A percentile compares a stretch with the other conserved stretches of the same genome.
phyloP scores from a whole-genome alignment of 2,888 invertebrate genomes.

The Scrobipalpa atriplicella region DNA sequence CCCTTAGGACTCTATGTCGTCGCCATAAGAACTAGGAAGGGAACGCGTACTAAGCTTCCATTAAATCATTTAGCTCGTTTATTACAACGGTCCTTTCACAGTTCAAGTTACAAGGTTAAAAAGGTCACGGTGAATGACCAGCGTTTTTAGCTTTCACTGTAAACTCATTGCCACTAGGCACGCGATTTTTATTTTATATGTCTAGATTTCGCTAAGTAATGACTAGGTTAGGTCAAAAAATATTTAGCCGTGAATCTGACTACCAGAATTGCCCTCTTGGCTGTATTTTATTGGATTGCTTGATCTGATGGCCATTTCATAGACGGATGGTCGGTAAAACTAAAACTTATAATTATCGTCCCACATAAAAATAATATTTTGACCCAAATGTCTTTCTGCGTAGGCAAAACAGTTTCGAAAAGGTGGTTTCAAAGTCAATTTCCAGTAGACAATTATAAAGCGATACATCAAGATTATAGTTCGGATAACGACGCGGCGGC shows the following conservation, averaged over 20 bases:
- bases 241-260: constrained; percentile 39
- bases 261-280: constrained; percentile 12
- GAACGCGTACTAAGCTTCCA: constrained; percentile 36
- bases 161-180: constrained; percentile 52
- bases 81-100: constrained; percentile 61
- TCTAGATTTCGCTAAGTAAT: constrained; percentile 46
- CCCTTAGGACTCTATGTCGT: constrained; percentile 31
- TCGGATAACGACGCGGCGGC: constrained; percentile 29
- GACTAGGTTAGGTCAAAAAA: constrained; percentile 23
- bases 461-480: constrained; percentile 38
- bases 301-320: neutral
- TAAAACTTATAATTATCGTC: constrained; percentile 8
- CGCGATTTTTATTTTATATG: constrained; percentile 48
- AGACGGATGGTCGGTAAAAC: neutral
- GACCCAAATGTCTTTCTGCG: constrained; percentile 5
- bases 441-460: constrained; percentile 40
- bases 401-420: neutral
- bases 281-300: constrained; percentile 12
- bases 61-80: constrained; percentile 61
- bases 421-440: constrained; percentile 28
- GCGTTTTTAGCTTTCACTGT: constrained; percentile 52
- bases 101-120: constrained; percentile 66
- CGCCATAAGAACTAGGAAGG: constrained; percentile 32
- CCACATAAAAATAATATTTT: constrained; percentile 7
- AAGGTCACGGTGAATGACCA: constrained; percentile 71